These are phyloP conservation scores for Lasioglossum villosulum DNA, from an alignment of 2,888 invertebrate species.

Conservation along the genomic window DNA sequence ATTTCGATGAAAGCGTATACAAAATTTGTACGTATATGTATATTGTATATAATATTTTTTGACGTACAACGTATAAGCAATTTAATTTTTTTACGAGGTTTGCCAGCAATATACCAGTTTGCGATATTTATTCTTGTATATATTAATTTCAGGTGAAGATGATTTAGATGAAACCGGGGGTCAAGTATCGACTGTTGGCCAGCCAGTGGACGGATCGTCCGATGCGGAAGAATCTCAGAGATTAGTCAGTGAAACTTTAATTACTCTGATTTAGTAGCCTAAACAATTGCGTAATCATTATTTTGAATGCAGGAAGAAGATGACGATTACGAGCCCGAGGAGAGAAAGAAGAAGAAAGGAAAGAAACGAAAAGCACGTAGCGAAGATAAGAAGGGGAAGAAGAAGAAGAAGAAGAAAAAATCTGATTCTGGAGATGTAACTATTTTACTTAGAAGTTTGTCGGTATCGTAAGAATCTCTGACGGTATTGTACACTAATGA, in stretches of 20 bases:
- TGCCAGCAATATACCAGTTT: neutral
- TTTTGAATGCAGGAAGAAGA: slow-evolving; percentile 88
- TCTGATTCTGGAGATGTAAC: slow-evolving; percentile 94
- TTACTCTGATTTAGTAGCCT: neutral
- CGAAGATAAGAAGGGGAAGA: slow-evolving; percentile 96
- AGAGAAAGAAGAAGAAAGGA: slow-evolving; percentile 95
- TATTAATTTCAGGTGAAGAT: slow-evolving; percentile 86
- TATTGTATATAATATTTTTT: neutral
- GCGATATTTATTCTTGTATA: neutral
- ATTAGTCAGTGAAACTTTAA: slow-evolving; percentile 74
- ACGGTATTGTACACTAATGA: neutral
- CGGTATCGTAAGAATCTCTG: neutral
- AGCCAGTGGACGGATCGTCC: slow-evolving; percentile 89
- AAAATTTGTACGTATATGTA: neutral
- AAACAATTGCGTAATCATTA: slow-evolving; percentile 21
- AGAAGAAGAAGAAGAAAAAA: slow-evolving; percentile 97
- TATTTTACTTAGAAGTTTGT: neutral
- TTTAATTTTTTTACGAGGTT: slow-evolving; percentile 44
- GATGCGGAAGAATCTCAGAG: slow-evolving; percentile 89
- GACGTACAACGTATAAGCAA: neutral
- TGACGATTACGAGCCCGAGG: slow-evolving; percentile 94
- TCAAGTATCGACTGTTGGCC: slow-evolving; percentile 82
- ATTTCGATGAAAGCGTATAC: neutral
- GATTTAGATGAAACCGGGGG: slow-evolving; percentile 89
- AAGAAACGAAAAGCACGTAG: slow-evolving; percentile 96